Base-by-base conservation (phyloP, 1,140 invertebrate genomes). In the Drosophila grimshawi region DNA sequence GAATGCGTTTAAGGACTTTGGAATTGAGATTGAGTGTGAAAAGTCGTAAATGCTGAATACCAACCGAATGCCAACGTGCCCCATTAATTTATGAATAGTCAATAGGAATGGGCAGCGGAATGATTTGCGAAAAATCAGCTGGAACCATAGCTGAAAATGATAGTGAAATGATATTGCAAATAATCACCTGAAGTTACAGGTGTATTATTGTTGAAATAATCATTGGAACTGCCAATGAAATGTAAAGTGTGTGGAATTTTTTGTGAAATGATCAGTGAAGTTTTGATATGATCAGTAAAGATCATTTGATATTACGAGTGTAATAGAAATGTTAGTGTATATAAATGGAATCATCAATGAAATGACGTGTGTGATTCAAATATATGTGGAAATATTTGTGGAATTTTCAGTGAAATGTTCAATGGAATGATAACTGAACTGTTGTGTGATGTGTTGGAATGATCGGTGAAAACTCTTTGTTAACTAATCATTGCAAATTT, bases 41-140 rank as follows among this genome's bases (percentile, higher is more conserved):
- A 19, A 19, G 19, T 19, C 19, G 19, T 19, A 19, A 19, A 19
- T 19, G 19, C 19, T 19, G 19, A 19, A 19, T 19, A 19, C 48
- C n/a, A 72, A 60, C 52, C 62, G 33, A 52, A 37, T 43, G 46
- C 60, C 55, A 46, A 33, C 35, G 57, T 35, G 56, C 43, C 56
- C 51, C 45, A 46, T 60, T 64, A 30, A 48, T 33, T 56, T 52
- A 6, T 5, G 11, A 19, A 48, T 27, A 11, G 19, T 29, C 46
- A 43, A 48, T 60, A 19, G 5, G 55, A 32, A 39, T 53, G 27
- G 45, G 30, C 37, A 55, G 8, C 46, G 27, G 29, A 53, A 67
- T 68, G 11, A 60, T 48, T 45, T 4, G n/a, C 11, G 48, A 30
- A 45, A 27, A 55, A 41, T 7, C 2, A 39, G 10, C 30, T 33